Conservation (phyloP, 2,113 vertebrate genomes). For the Xiphophorus maculatus region DNA sequence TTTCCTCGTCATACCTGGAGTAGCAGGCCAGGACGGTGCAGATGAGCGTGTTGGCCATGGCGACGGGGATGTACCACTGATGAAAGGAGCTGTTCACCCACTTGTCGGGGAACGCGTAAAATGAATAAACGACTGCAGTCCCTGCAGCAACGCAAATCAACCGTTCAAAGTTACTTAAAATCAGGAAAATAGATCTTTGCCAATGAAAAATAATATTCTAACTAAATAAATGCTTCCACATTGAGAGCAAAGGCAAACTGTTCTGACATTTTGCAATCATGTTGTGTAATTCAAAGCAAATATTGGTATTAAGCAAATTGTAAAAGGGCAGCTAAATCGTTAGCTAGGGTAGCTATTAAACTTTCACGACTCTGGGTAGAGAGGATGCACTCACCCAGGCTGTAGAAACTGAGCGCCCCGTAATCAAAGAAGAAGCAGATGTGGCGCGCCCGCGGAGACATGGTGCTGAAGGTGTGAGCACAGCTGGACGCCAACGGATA, state of each 20-base stretch:
- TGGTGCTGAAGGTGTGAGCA: constrained; percentile 88
- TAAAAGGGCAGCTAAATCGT: not conserved
- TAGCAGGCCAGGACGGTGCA: constrained; percentile 89
- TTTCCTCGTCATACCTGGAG: constrained; percentile 85
- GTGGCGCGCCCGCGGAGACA: constrained; percentile 83
- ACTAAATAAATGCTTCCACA: not conserved
- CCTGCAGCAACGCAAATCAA: constrained; percentile 73
- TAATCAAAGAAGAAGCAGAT: constrained; percentile 91
- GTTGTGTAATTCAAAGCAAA: not conserved
- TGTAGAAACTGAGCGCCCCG: constrained; percentile 84
- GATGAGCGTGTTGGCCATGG: constrained; percentile 81
- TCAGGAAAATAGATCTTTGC: too few relatives aligned
- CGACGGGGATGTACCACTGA: constrained; percentile 77
- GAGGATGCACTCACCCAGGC: constrained; percentile 78
- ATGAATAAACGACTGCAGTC: constrained; percentile 88
- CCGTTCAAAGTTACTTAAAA: too few relatives aligned
- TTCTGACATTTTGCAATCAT: not conserved
- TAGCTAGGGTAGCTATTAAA: not conserved
- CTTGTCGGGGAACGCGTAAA: constrained; percentile 84
- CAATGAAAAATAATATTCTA: not conserved
- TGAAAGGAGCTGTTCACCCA: constrained; percentile 87
- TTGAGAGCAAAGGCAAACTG: not conserved
- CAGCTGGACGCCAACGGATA: constrained; percentile 88
- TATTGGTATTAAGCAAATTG: not conserved
- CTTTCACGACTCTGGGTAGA: not conserved